phyloP scores from a whole-genome alignment of 2,888 invertebrate genomes.

The Nemoura dubitans region DNA sequence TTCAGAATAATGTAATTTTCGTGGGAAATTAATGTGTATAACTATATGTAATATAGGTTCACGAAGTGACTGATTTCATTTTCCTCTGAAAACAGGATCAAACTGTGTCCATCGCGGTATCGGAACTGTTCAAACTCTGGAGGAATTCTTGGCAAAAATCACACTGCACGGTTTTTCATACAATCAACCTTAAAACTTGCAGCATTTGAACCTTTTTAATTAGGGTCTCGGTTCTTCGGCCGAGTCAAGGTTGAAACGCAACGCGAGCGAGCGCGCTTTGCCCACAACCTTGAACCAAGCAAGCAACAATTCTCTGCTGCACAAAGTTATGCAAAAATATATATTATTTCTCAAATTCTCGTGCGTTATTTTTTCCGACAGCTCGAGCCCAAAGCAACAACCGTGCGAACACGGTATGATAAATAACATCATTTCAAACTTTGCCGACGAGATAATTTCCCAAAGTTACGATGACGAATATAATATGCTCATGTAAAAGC shows the following conservation, averaged over 20 bases:
- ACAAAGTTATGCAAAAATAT: neutral
- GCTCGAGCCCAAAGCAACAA: neutral
- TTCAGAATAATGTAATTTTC: no score
- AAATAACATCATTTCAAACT: neutral
- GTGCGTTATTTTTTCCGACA: neutral
- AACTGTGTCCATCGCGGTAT: no score
- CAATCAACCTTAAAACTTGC: neutral
- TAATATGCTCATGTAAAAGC: neutral
- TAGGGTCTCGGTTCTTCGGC: neutral
- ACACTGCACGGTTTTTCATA: neutral
- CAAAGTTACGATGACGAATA: neutral
- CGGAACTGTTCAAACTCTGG: no score
- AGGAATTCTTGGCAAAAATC: neutral
- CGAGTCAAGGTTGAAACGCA: neutral
- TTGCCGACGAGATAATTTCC: neutral
- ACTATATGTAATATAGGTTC: no score
- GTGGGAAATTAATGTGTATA: no score
- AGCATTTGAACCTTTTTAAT: neutral
- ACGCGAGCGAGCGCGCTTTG: neutral
- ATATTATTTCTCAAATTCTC: neutral
- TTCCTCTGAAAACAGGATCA: no score
- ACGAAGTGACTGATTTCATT: no score
- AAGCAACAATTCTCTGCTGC: neutral
- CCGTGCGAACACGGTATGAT: slow-evolving; percentile 2
- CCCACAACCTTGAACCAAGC: neutral